Conservation (phyloP, 2,888 invertebrate genomes). For the Mythimna loreyi region DNA sequence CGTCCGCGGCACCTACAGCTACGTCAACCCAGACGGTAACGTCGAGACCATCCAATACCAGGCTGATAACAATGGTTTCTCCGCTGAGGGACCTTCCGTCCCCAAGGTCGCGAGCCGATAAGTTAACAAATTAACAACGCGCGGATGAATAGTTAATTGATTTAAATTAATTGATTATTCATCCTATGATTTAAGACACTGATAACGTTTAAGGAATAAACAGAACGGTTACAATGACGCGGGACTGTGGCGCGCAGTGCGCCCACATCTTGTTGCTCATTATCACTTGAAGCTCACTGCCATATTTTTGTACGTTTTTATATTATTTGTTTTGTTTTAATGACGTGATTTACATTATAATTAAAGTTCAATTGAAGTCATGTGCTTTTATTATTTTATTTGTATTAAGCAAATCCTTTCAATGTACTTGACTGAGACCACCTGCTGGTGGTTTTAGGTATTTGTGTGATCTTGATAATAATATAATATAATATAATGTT, state of each 20-base stretch:
- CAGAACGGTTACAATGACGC: slow-evolving; percentile 40
- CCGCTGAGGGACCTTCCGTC: slow-evolving; percentile 91
- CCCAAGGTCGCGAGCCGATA: slow-evolving; percentile 84
- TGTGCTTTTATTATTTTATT: slow-evolving; percentile 25
- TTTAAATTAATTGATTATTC: slow-evolving; percentile 33
- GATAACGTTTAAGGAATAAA: slow-evolving; percentile 58
- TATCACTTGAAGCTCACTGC: slow-evolving; percentile 70
- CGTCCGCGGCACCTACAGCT: slow-evolving; percentile 91
- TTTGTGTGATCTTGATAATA: too few relatives aligned
- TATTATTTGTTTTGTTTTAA: slow-evolving; percentile 68
- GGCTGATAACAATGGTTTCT: slow-evolving; percentile 92
- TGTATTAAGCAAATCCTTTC: background rate
- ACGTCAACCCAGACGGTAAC: slow-evolving; percentile 90
- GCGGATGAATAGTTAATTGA: slow-evolving; percentile 59
- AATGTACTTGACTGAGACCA: background rate
- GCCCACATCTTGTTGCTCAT: slow-evolving; percentile 46
- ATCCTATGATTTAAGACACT: slow-evolving; percentile 21
- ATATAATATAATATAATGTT: too few relatives aligned
- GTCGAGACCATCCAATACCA: slow-evolving; percentile 87
- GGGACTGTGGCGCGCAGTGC: slow-evolving; percentile 9
- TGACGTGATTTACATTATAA: slow-evolving; percentile 39
- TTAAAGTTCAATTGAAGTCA: slow-evolving; percentile 53
- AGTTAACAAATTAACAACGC: slow-evolving; percentile 42
- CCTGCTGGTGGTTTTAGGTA: too few relatives aligned
- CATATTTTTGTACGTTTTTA: slow-evolving; percentile 74